Base-by-base conservation (phyloP, 2,113 vertebrate species). In the Dicentrarchus labrax region DNA sequence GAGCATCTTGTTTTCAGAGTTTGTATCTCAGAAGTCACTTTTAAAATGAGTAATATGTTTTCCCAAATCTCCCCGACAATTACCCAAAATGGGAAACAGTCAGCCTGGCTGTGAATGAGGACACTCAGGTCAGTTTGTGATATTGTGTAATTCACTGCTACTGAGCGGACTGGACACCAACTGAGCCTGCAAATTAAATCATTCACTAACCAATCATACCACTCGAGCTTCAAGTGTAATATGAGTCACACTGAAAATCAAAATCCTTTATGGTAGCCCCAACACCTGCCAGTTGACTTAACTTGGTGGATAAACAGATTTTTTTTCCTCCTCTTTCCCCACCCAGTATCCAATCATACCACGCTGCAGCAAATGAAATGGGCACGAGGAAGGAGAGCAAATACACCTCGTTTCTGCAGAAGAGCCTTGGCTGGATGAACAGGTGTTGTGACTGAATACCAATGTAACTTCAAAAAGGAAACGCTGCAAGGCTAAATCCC, bases 391-490 rank as follows among this genome's bases (percentile, higher is more conserved):
- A 71, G 76, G 56, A 73, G 69, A 81, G 59, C 41, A 64, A 6
- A 86, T 11, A 66, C 50, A 53, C 62, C 56, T 59, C 8, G 50
- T 84, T 86, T 50, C 50, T 78, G 83, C 53, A 67, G 75, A 72
- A 78, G 80, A 82, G 74, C 78, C 80, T 76, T 71, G 73, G 68
- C 64, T 89, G 65, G 71, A 68, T 74, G 82, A 88, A 79, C 89
- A 89, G 83, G 88, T 93, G 88, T 84, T 78, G 72, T 53, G 71
- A 59, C 74, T 89, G 85, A 89, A 91, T 87, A 90, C 64, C 83
- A 84, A 84, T 74, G 39, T 59, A 78, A 24, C 69, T 81, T 80
- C 68, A 78, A 65, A 81, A 47, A 68, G 17, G 61, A 75, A 72
- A 85, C 60, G 70, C 30, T 78, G 66, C 50, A 8, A 56, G 56